Base-by-base conservation (phyloP, 2,888 invertebrate species). In the Bibio marci region DNA sequence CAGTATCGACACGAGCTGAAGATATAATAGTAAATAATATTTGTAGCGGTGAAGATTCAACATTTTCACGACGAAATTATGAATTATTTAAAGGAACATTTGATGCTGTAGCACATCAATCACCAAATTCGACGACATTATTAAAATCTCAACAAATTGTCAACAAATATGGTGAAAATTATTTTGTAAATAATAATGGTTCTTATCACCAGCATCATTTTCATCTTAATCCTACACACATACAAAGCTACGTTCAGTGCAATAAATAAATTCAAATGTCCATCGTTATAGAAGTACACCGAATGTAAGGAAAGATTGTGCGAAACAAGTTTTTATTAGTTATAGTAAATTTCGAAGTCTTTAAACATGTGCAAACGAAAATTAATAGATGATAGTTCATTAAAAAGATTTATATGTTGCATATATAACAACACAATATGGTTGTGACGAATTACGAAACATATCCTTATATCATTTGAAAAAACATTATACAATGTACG, bases 51-150 rank as follows among this genome's bases (percentile, higher is more conserved):
- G 53, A 32, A 50, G 56, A 19, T 36, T 41, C 52, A 42, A 47
- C 40, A 5, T 60, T 57, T 45, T 57, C 54, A 11, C 53, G 54
- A 41, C 56, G 59, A 47, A 73, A 73, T 51, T 73, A 70, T 38
- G 69, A 72, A 46, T 53, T 73, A 38, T 73, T 72, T 46, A 69
- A 66, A 48, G 66, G 65, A 43, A 69, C 71, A 12, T 73, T 73
- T 48, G 72, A 73, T 42, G 52, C 59, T 44, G 64, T 63, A 44
- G 12, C 34, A 12, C 26, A 28, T 17, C 18, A 14, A 46, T 47
- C 44, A 46, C 37, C 45, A 45, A 15, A 26, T 45, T 15, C 25
- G 41, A 6, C 22, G 42, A 18, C 47, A 50, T 15, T 47, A 41
- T 27, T 30, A 26, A 15, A 18, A 17, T 35, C 41, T 17, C 35